phyloP scores from a whole-genome alignment of 2,797 vertebrate species.

The Enteromius trimaculatus region DNA sequence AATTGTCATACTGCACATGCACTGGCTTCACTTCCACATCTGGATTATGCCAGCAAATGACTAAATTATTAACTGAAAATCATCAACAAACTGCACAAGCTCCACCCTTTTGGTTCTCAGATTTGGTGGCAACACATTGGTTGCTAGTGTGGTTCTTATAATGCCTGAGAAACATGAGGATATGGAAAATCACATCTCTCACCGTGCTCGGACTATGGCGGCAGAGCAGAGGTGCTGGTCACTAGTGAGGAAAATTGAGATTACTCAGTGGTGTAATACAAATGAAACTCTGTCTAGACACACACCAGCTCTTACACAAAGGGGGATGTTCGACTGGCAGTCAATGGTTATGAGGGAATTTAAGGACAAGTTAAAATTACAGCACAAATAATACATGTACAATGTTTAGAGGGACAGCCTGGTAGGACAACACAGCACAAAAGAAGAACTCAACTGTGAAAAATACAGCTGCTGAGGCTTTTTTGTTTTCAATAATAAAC shows the following conservation, averaged over 20 bases:
- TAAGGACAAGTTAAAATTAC: not conserved
- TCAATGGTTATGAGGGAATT: not conserved
- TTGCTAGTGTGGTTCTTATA: not conserved
- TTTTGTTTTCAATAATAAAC: constrained; percentile 9
- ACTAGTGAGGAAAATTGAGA: constrained; percentile 19
- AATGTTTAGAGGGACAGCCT: not conserved
- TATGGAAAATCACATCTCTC: constrained; percentile 8
- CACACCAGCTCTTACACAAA: not conserved
- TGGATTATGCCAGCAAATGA: not conserved
- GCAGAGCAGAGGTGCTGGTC: not conserved
- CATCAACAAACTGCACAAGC: not conserved
- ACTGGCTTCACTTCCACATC: not conserved
- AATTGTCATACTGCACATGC: not conserved
- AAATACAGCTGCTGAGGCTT: not conserved
- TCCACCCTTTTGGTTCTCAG: not conserved
- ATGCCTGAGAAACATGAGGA: constrained; percentile 10
- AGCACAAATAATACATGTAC: not conserved
- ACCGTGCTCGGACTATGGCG: not conserved
- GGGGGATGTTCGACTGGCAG: not conserved
- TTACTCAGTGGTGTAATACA: constrained; percentile 31
- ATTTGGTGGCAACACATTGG: not conserved
- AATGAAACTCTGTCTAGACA: constrained; percentile 30
- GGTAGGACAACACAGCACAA: not conserved
- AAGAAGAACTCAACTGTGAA: not conserved
- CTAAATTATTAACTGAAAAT: not conserved